Base-by-base conservation (phyloP, 2,113 vertebrate species). In the Myotis brandtii region DNA sequence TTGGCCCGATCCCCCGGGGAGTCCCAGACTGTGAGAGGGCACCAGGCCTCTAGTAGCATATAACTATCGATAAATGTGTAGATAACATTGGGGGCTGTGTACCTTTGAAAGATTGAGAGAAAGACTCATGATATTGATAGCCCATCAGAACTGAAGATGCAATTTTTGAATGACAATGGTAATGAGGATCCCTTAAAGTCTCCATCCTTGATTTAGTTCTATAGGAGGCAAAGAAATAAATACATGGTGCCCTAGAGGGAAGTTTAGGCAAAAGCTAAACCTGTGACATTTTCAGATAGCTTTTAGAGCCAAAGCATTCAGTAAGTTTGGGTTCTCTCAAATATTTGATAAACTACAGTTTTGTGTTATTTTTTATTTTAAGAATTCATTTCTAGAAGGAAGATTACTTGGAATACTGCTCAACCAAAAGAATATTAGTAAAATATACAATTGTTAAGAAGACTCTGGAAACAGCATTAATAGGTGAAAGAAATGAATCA, bases 31-130 rank as follows among this genome's bases (percentile, higher is more conserved):
- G n/a, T n/a, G n/a, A n/a, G n/a, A n/a, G n/a, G n/a, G n/a, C n/a
- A n/a, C n/a, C n/a, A n/a, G n/a, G n/a, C n/a, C n/a, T n/a, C n/a
- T 46, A 46, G 43, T 43, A 66, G 72, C 8, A 85, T 34, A 80
- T 90, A 66, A 7, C 27, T 79, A 37, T 16, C 82, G 86, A 96
- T 97, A 72, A 93, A 98, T 90, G 84, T 32, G 18, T 80, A 90
- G 84, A n/a, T 48, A 91, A 83, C 27, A 66, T 1, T 79, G 18
- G 77, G 21, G 8, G 1, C 59, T 89, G 2, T 95, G 76, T 83
- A 32, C 17, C 40, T 30, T 93, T 75, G 93, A 62, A 84, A 76
- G 2, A 27, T 23, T 76, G 67, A 59, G 62, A 82, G 94, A 95
- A 80, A 94, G 90, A 30, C 0, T 79, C 54, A n/a, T 52, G 56